These are phyloP conservation scores for Dione vanillae DNA, from an alignment of 2,888 invertebrate genomes.

Conservation along the genomic window DNA sequence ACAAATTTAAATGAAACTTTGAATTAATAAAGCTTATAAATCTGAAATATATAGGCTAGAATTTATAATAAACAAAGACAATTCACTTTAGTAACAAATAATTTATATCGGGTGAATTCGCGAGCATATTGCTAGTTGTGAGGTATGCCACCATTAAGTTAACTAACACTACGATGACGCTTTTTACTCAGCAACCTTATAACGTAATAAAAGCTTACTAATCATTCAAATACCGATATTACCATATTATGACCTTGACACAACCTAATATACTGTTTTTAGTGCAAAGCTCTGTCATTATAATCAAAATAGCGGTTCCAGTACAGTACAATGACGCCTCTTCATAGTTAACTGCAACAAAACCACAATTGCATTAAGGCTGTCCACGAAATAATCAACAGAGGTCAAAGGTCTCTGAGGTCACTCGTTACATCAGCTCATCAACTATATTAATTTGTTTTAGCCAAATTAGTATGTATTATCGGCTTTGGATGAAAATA, in stretches of 20 bases:
- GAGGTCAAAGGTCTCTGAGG: conserved; percentile 12
- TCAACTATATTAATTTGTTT: conserved; percentile 20
- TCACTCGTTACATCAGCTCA: conserved; percentile 7
- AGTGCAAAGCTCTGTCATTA: background rate
- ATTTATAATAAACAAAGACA: no score
- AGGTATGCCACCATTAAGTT: no score
- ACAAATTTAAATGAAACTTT: no score
- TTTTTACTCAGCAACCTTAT: no score
- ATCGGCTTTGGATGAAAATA: background rate
- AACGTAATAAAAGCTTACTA: no score
- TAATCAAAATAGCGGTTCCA: background rate
- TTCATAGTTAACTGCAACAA: conserved; percentile 13
- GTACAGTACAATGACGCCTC: background rate
- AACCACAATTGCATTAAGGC: conserved; percentile 14
- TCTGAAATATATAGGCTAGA: no score
- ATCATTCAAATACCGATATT: background rate
- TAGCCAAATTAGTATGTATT: conserved; percentile 3
- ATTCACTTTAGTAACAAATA: no score
- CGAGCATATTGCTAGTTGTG: no score
- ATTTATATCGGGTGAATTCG: no score
- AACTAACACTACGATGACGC: no score
- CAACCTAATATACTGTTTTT: background rate
- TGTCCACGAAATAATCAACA: conserved; percentile 24
- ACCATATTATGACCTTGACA: background rate
- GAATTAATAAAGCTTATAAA: no score